Conservation (phyloP, 2,113 vertebrate species). For the sheep (Ovis aries) region DNA sequence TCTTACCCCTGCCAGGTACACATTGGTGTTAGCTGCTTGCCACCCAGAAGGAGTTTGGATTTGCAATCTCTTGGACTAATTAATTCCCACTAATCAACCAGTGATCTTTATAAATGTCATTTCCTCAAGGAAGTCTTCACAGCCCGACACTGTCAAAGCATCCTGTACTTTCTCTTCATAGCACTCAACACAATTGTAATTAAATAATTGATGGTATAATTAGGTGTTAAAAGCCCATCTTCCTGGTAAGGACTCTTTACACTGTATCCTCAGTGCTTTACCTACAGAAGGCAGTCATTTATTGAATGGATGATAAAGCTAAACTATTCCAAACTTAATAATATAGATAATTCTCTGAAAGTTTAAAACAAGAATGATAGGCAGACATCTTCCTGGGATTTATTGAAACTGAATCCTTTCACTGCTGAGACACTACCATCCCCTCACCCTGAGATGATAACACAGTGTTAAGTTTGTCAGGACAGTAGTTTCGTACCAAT, state of each 20-base stretch:
- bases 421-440: neutral
- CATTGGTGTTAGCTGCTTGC: neutral
- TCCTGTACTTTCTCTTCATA: neutral
- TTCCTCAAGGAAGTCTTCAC: neutral
- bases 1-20: neutral
- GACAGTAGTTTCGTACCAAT: neutral
- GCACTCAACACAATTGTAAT: neutral
- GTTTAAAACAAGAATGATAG: neutral
- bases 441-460: neutral
- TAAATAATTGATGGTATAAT: neutral
- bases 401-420: neutral
- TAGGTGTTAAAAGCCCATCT: neutral
- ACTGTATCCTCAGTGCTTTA: neutral
- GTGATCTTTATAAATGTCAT: neutral
- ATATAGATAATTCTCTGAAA: neutral
- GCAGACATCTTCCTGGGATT: neutral
- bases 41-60: neutral
- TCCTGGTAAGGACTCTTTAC: neutral
- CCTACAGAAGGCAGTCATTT: neutral
- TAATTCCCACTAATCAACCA: neutral
- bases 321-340: neutral
- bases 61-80: neutral
- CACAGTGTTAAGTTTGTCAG: neutral
- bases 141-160: neutral
- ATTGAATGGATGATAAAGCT: neutral